Evolutionary conservation across 2,797 vertebrate species (phyloP), one percentile per base, ranked within the genome.

Genomic region (Sebastiscus albofasciatus): DNA sequence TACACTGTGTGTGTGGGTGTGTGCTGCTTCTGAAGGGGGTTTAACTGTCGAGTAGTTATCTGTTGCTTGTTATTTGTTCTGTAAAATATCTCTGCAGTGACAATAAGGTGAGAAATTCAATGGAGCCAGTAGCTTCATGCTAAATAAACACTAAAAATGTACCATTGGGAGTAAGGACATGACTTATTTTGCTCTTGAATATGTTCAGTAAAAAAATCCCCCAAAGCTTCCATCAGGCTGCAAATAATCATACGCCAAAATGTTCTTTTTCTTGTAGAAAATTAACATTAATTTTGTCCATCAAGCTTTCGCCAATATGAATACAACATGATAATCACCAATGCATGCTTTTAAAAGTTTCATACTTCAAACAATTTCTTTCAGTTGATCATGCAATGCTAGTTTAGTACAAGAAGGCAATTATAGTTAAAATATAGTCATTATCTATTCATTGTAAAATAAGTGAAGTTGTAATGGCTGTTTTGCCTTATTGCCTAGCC

Each of bases 11-110:
- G 5, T 60, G 12, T 22, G 18, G 61, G 67, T 36, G 56, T 24
- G 5, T 60, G 12, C 26, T 22, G 56, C 36, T 39, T 56, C 74
- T 74, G 24, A 65, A 18, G 42, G 36, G 34, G 55, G 18, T 68
- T 46, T 9, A 24, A 39, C n/a, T n/a, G 14, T 22, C 49, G 4
- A 29, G 72, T 33, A 31, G 42, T 77, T 79, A 52, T 56, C 58
- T n/a, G 29, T 33, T 72, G 49, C n/a, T 76, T 80, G 68, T 78
- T 81, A 56, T 84, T 77, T 82, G 67, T 76, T 73, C 29, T 56
- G 29, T 36, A 10, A 56, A 79, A 46, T 7, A 33, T 66, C 46
- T 74, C 42, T 34, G 36, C 52, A 49, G 27, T 56, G 27, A 49
- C 79, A 58, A 22, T 8, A 8, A 75, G 26, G 72, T 71, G 80